Conservation (phyloP, 2,888 invertebrate species). For the Dryadula phaetusa region DNA sequence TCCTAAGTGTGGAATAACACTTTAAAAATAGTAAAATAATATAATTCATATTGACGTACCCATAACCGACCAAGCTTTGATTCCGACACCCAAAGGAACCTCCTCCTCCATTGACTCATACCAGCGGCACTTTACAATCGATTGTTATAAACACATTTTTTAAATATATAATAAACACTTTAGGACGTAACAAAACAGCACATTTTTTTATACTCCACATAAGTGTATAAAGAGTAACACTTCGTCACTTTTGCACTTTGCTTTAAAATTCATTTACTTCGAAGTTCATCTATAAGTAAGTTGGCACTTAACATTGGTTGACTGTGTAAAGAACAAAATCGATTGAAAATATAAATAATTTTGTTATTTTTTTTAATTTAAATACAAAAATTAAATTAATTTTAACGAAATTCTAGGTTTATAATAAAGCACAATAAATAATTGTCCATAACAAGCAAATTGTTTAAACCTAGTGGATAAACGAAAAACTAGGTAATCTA, state of each 20-base stretch:
- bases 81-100: conserved; percentile 67
- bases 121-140: conserved; percentile 46
- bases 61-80: conserved; percentile 67
- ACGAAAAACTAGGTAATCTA: no score
- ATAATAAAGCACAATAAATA: no score
- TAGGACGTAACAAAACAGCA: not conserved
- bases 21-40: no score
- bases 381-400: no score
- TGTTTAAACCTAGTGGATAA: no score
- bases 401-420: no score
- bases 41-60: no score
- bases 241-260: not conserved
- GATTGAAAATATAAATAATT: no score
- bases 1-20: no score
- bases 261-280: not conserved
- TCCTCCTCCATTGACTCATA: conserved; percentile 74
- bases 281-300: not conserved
- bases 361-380: no score
- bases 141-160: not conserved
- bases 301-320: not conserved
- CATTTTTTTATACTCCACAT: not conserved
- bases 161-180: not conserved
- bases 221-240: not conserved
- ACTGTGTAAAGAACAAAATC: not conserved
- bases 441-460: no score